Base-by-base conservation (phyloP, 1,140 invertebrate genomes). In the Drosophila ironensis region DNA sequence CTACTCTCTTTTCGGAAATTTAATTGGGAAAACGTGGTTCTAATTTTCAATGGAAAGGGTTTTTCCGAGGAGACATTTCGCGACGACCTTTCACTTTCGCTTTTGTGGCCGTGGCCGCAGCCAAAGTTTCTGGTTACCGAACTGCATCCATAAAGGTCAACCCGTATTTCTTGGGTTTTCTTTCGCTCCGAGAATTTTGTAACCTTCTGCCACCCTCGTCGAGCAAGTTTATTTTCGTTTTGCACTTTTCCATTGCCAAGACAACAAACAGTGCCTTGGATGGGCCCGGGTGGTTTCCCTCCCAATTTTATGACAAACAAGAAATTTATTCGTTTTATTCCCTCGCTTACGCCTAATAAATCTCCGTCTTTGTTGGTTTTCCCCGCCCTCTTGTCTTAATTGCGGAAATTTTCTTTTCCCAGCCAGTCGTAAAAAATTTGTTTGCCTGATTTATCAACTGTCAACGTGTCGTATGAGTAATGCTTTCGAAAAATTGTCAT, bases 261-360 rank as follows among this genome's bases (percentile, higher is more conserved):
- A 45, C 66, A 50, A 69, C 44, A 11, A n/a, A n/a, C n/a, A n/a
- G n/a, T n/a, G n/a, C n/a, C n/a, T n/a, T n/a, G 28, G 28, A 19
- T 17, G 38, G 12, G 12, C 20, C 22, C 20, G 11, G 25, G 16
- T 0, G 8, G 5, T 41, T 12, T 14, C 42, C 9, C 20, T 1
- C 38, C 2, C 33, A 16, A 9, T n/a, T 38, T 17, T 56, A 69
- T 68, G 44, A 51, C 54, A 74, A 74, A 73, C 48, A 53, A 61
- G n/a, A 68, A 70, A 74, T 71, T 74, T 80, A 69, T 71, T 69
- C 50, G 64, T 53, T 70, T 60, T 45, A 28, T 52, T 64, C 17
- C 8, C 24, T 40, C 40, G 42, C 66, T 66, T 54, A 56, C 41
- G 66, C 46, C 67, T 61, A 66, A 80, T 71, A 81, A 74, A 81